Evolutionary conservation across 1,140 invertebrate species (phyloP), one percentile per base, ranked within the genome.

Genomic region (Drosophila suzukii): DNA sequence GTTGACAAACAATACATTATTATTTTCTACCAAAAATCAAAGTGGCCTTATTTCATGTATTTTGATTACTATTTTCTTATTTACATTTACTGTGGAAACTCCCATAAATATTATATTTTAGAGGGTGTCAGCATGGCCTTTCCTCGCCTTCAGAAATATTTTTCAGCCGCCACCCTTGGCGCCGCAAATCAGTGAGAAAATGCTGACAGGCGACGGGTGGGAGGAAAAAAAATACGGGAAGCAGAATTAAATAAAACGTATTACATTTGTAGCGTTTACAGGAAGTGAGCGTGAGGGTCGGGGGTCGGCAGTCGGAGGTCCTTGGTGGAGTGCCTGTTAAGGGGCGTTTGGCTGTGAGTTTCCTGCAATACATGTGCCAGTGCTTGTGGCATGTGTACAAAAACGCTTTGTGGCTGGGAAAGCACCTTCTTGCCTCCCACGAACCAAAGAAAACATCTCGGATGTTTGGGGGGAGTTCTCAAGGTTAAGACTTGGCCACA

Each of bases 191-290:
- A 88, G 76, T 88, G 73, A 84, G 76, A 88, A 88, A 88, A 89
- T 84, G 84, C 84, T 88, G 84, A 88, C 84, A 88, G 77, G 84
- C 82, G 61, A 63, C 50, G 55, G 72, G 57, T 55, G 54, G 43
- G 20, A 75, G 53, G 59, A 60, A 53, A 73, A 49, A 43, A 70
- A 44, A 72, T 46, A 55, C 60, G 61, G 57, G 70, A 59, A 59
- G 61, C 46, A 66, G 51, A 36, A 75, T 88, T 88, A 88, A 89
- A 88, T 88, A 88, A 88, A 88, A 89, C 84, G 84, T 88, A 82
- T 88, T 89, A 89, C 77, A 89, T 89, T 89, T 89, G 81, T 90
- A 77, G 76, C 83, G 75, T 79, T 79, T 74, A 71, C 75, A 81
- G 78, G 70, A 88, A 82, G 74, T 66, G 59, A 51, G 67, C 53